These are phyloP conservation scores for Gobionotothen gibberifrons DNA, from an alignment of 2,797 vertebrate genomes.

Conservation along the genomic window DNA sequence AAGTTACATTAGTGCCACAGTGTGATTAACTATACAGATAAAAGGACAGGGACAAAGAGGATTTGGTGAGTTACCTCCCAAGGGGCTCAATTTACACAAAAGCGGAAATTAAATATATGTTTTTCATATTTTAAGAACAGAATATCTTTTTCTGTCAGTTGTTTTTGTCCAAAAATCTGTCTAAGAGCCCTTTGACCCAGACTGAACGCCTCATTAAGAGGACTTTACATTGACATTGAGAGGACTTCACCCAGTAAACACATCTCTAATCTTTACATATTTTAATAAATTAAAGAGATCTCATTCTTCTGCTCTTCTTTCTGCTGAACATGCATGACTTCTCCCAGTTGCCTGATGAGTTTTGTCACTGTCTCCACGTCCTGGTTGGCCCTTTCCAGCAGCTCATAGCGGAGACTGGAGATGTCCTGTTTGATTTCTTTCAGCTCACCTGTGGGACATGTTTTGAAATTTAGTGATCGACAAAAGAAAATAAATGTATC, in stretches of 20 bases:
- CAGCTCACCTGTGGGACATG: slow-evolving; percentile 87
- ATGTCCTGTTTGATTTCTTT: slow-evolving; percentile 99
- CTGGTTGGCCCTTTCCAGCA: slow-evolving; percentile 91
- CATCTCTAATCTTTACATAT: not conserved
- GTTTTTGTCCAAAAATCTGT: not conserved
- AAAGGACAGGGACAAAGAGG: not conserved
- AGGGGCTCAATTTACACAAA: not conserved
- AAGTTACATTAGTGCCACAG: slow-evolving; percentile 25
- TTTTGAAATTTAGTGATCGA: not conserved
- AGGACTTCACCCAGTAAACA: not conserved
- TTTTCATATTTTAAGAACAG: slow-evolving; percentile 11
- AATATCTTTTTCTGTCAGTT: not conserved
- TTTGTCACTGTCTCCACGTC: slow-evolving; percentile 89
- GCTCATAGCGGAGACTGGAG: slow-evolving; percentile 94
- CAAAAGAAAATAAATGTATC: not conserved
- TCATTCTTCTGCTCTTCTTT: slow-evolving; percentile 35
- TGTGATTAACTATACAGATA: slow-evolving; percentile 39
- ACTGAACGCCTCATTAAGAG: not conserved
- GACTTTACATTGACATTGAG: no score
- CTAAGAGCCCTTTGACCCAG: not conserved
- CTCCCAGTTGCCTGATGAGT: slow-evolving; percentile 89
- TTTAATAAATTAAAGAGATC: not conserved
- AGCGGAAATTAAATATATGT: no score
- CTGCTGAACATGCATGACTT: slow-evolving; percentile 66
- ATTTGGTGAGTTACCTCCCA: not conserved